Evolutionary conservation across 2,113 vertebrate genomes (phyloP).

Genomic region (human (Homo sapiens)): GRCh38 chr2:224048501-224049000

Average conservation of each 20-base stretch:
- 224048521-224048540: background rate
- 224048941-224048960: no score
- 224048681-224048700: background rate
- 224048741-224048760: background rate
- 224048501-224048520: slow-evolving; percentile 5
- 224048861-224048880: no score
- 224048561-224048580: background rate
- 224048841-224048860: background rate
- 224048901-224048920: no score
- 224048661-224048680: background rate
- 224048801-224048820: background rate
- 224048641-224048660: no score
- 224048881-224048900: no score
- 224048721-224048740: background rate
- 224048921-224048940: no score
- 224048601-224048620: fast-evolving
- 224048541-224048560: background rate
- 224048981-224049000: no score
- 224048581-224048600: background rate
- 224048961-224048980: no score
- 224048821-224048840: background rate
- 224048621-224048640: background rate
- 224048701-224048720: background rate
- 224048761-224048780: background rate
- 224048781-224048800: background rate